Evolutionary conservation across 2,888 invertebrate species (phyloP), one percentile per base, ranked within the genome.

Genomic region (Synanthedon andrenaeformis): DNA sequence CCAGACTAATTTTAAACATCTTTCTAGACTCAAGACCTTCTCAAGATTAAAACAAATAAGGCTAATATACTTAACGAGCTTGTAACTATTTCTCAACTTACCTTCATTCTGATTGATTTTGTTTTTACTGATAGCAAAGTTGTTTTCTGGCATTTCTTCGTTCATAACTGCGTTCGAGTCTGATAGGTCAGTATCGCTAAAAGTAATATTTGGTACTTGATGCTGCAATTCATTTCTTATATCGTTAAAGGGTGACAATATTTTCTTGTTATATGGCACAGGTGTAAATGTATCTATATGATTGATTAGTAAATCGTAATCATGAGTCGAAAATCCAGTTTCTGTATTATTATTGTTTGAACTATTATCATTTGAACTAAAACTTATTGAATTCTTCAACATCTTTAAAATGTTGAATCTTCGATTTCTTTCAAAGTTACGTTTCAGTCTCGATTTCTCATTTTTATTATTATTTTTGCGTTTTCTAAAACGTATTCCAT

Each of bases 331-430:
- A n/a, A 52, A 51, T 17, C 51, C 51, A 4, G 53, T 28, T 13
- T 52, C 55, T 2, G 42, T 49, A n/a, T 53, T 61, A 3, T 55
- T 54, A 5, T 65, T 58, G 0, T 55, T n/a, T 52, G 56, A 63
- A 0, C 51, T 45, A 35, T 35, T 5, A 10, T 35, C 10, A 35
- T 35, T 35, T 35, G 11, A n/a, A 41, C 49, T 53, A 60, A 41
- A 80, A 76, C 0, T 78, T 64, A 41, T 6, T 35, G 35, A 35
- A 35, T 72, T 57, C 57, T 70, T 74, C 1, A 82, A 49, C 8
- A 65, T 71, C 41, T 74, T 66, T 3, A 82, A 61, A 4, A 76
- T 70, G 57, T 72, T 72, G 14, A 72, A 78, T 12, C 77, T 69
- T n/a, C 62, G 59, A 10, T 55, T 55, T 57, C 74, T 64, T 53